Conservation (phyloP, 2,113 vertebrate genomes). For the Kryptolebias marmoratus region DNA sequence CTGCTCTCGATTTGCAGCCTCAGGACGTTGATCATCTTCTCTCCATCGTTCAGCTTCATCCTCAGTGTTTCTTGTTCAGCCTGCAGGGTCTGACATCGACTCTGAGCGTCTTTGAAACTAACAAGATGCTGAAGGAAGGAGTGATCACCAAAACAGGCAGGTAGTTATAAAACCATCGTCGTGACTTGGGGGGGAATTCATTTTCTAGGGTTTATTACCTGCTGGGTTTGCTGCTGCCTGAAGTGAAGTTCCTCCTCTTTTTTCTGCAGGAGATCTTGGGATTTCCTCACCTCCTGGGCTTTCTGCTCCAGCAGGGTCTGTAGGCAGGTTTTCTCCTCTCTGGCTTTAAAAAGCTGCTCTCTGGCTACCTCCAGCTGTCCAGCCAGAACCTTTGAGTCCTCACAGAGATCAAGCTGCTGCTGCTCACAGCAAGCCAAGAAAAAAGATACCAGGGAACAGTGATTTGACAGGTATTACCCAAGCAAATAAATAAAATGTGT, state of each 20-base stretch:
- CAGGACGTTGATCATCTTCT: conserved; percentile 71
- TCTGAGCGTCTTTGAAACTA: conserved; percentile 56
- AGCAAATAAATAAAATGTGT: neutral
- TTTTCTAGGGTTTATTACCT: conserved; percentile 45
- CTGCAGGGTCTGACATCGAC: conserved; percentile 44
- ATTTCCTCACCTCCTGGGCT: conserved; percentile 55
- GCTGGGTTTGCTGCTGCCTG: conserved; percentile 65
- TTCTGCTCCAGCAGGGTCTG: conserved; percentile 75
- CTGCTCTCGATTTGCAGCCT: conserved; percentile 77
- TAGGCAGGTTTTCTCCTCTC: conserved; percentile 43
- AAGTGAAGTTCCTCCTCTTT: conserved; percentile 75
- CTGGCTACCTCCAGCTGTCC: conserved; percentile 72
- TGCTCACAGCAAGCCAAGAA: conserved; percentile 73
- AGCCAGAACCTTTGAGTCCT: conserved; percentile 69
- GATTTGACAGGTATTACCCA: neutral
- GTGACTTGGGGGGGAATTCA: neutral
- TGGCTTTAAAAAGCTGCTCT: conserved; percentile 66
- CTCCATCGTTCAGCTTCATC: conserved; percentile 74
- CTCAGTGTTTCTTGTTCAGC: conserved; percentile 67
- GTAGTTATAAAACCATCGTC: neutral
- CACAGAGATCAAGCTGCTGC: conserved; percentile 72
- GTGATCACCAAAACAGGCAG: neutral
- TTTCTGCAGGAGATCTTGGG: conserved; percentile 70
- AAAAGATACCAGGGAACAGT: conserved; percentile 29
- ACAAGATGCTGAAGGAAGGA: conserved; percentile 21